Conservation (phyloP, 2,113 vertebrate species). For the Rhipidura dahli region DNA sequence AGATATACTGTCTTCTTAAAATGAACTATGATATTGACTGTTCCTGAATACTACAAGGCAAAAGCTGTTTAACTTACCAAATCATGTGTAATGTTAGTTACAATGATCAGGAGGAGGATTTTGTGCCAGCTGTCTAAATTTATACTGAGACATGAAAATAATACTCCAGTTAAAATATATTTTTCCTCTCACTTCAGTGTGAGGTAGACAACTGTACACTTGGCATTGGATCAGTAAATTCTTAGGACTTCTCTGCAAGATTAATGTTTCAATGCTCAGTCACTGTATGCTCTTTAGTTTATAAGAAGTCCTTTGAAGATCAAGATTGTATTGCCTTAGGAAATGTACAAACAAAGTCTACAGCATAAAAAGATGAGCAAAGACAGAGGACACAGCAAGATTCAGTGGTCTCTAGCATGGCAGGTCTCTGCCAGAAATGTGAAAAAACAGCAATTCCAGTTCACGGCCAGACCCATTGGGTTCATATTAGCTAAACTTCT, state of each 20-base stretch:
- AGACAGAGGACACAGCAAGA: not conserved
- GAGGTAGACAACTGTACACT: not conserved
- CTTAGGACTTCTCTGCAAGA: not conserved
- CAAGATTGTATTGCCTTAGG: not conserved
- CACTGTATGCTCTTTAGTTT: not conserved
- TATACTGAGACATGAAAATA: not conserved
- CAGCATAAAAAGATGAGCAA: not conserved
- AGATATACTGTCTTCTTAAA: not conserved
- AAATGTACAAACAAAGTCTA: not conserved
- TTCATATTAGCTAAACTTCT: not conserved
- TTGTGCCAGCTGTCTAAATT: not conserved
- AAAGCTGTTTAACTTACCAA: not conserved
- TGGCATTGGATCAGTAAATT: not conserved
- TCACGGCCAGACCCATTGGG: rapidly evolving
- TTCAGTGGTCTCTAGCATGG: not conserved
- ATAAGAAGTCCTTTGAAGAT: not conserved
- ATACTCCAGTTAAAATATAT: not conserved
- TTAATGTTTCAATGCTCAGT: not conserved
- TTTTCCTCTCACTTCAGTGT: not conserved
- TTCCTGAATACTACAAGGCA: not conserved
- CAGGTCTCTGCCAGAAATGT: not conserved
- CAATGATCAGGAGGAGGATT: not conserved
- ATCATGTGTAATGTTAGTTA: not conserved
- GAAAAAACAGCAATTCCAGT: not conserved
- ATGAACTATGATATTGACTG: not conserved